Conservation (phyloP, 2,113 vertebrate species). For the Propithecus coquereli region DNA sequence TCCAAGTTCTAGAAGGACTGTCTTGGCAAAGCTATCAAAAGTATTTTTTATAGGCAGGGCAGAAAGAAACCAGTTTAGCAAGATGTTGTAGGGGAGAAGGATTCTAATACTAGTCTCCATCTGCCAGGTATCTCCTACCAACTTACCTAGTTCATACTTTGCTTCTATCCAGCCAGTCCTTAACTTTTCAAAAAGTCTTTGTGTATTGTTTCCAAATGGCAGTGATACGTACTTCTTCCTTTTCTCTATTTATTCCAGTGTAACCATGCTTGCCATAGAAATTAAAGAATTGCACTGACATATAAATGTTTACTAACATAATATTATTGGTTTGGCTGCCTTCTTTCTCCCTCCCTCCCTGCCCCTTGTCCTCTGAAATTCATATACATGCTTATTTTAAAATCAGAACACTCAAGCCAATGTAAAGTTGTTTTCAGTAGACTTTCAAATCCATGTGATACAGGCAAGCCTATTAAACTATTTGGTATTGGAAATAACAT, state of each 20-base stretch:
- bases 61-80: constrained; percentile 47
- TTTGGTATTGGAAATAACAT: constrained; percentile 26
- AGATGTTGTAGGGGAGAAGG: background rate
- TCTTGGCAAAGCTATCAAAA: constrained; percentile 25
- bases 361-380: background rate
- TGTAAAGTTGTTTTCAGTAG: background rate
- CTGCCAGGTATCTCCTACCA: background rate
- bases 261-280: background rate
- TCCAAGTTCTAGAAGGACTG: background rate
- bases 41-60: constrained; percentile 42
- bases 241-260: background rate
- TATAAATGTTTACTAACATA: background rate
- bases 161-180: background rate
- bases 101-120: background rate
- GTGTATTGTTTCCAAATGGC: background rate
- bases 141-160: background rate
- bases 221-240: background rate
- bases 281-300: background rate
- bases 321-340: background rate
- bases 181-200: background rate
- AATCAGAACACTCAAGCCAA: background rate
- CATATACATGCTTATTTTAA: background rate
- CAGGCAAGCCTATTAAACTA: background rate
- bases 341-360: background rate
- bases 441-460: background rate